Base-by-base conservation (phyloP, 2,888 invertebrate species). In the Protonemura montana region DNA sequence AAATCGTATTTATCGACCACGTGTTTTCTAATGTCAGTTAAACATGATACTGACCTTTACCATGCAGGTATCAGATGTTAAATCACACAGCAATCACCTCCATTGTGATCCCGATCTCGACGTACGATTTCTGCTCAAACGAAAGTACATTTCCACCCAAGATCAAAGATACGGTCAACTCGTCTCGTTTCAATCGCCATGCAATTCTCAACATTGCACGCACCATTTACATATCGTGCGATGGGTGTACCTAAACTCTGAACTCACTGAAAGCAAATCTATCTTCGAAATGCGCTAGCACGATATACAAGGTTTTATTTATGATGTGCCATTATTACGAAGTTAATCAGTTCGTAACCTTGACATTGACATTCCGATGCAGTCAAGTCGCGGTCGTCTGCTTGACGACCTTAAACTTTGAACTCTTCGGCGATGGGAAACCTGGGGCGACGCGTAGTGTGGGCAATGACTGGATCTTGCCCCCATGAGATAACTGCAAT, bases 301-400 rank as follows among this genome's bases (percentile, higher is more conserved):
- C 59, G 59, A 59, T 59, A 59, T 21, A 21, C 59, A 10, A 21
- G 16, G 13, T 59, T 59, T 59, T 59, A 59, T 59, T 59, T 59
- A 21, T 59, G 59, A 21, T 59, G 13, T 59, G 59, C 7, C 7
- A 59, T 59, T 59, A 59, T 59, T 21, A 21, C 13, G 59, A 59
- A 21, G 16, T 59, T 59, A 59, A 59, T 59, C 28, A 78, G 28
- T 78, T 28, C 16, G 81, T 30, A 30, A 81, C 81, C 81, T 81
- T 81, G 81, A 81, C 81, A 30, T 28, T 81, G 81, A 81, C 81
- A 81, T 81, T 81, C 81, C 81, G 78, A 26, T 78, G 78, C 78
- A 78, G 27, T 78, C 78, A 10, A 26, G 78, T 27, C 78, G 78
- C 26, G 78, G 78, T 0, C 26, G 30, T 29, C 29, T 29, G 16